Evolutionary conservation across 64 coral and sea anemone genomes (phyloP), one percentile per base, ranked within the genome.

Genomic region (Stylophora pistillata): DNA sequence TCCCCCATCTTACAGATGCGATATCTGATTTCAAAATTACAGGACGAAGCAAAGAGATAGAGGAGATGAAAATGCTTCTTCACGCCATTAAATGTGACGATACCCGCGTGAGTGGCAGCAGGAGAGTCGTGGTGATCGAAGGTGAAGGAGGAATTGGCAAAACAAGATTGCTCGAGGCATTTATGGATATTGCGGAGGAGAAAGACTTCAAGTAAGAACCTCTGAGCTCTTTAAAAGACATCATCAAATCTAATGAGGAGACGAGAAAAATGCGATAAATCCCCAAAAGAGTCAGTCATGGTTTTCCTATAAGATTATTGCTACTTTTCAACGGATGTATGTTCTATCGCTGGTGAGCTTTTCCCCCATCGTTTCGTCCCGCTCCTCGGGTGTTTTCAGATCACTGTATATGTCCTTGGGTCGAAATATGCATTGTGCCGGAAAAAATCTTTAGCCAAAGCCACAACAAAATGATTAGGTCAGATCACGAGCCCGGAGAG

Each of bases 81-180:
- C 91, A 90, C 10, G 79, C 91, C 5, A 94, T 99, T 74, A 99
- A 95, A 87, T 85, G 55, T 18, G 93, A 95, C 17, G 86, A 95
- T 26, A 83, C 72, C 25, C 87, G 78, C 29, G 78, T 63, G 14
- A 91, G 82, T 14, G 70, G 81, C 16, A 84, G 86, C 26, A 71
- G 89, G 26, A 76, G 89, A 55, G 81, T 99, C 76, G 90, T 99
- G n/a, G 66, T 95, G 47, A 92, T 99, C 64, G 97, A 95, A 70
- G 97, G 97, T 18, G 97, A 99, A 37, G 90, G 90, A 56, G 97
- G 97, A 7, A 95, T 99, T 77, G 96, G 96, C 5, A 98, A 98
- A 86, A 98, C 96, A 25, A 74, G 96, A 20, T 61, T 98, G 23
- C 23, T 98, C 26, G 96, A 98, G 47, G 93, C 92, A 30, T 90